phyloP scores from a whole-genome alignment of 2,797 vertebrate species.

The Onychomys arenicola region DNA sequence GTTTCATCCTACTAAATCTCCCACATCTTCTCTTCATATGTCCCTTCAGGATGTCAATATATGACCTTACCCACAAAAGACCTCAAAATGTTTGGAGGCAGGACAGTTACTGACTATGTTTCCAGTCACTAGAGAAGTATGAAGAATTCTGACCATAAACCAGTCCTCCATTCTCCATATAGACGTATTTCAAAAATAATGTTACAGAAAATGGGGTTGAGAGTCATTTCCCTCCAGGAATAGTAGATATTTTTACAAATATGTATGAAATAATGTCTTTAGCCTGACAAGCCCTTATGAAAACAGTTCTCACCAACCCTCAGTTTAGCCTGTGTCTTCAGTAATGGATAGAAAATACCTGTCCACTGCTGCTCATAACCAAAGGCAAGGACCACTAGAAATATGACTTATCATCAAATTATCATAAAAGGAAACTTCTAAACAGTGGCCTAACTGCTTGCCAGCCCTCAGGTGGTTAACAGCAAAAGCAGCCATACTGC shows the following conservation, averaged over 20 bases:
- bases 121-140: too few relatives aligned
- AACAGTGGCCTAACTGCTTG: background rate
- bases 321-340: background rate
- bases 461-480: background rate
- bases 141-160: too few relatives aligned
- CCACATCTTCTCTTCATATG: too few relatives aligned
- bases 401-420: background rate
- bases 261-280: background rate
- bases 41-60: background rate
- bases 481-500: too few relatives aligned
- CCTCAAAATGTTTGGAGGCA: too few relatives aligned
- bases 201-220: background rate
- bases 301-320: background rate
- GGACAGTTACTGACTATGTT: too few relatives aligned
- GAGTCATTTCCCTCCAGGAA: background rate
- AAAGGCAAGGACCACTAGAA: background rate
- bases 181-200: too few relatives aligned
- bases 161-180: too few relatives aligned
- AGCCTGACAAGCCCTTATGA: background rate
- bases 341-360: background rate
- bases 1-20: too few relatives aligned
- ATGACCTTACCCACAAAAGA: too few relatives aligned
- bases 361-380: background rate
- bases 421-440: background rate
- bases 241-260: background rate